Percentiles rank a stretch among this genome's conserved stretches.
phyloP scores from a whole-genome alignment of 1,140 invertebrate species.

The Episyrphus balteatus region DNA sequence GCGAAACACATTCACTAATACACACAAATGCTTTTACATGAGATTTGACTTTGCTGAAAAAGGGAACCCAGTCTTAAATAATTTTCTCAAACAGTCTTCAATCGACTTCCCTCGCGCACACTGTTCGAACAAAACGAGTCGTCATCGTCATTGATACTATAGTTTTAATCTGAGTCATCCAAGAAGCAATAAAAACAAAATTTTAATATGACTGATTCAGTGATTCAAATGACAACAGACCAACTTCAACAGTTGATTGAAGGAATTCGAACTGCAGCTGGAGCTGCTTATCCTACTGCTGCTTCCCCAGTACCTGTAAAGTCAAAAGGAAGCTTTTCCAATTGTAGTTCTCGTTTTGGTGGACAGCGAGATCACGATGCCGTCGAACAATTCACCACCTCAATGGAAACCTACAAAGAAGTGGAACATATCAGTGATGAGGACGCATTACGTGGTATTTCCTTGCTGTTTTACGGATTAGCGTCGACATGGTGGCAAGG shows the following conservation, averaged over 20 bases:
- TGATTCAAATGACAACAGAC: conserved; percentile 24
- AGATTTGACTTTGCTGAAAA: no score
- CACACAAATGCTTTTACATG: no score
- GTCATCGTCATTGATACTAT: no score
- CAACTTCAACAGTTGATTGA: conserved; percentile 22
- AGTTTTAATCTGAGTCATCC: no score
- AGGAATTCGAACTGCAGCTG: conserved; percentile 18
- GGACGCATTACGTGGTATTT: conserved; percentile 34
- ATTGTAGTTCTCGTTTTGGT: conserved; percentile 18
- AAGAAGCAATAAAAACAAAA: no score
- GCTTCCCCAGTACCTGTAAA: conserved; percentile 2
- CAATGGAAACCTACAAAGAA: conserved; percentile 24
- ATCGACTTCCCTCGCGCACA: no score
- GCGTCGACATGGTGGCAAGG: conserved; percentile 40
- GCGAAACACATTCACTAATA: no score
- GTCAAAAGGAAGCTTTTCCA: conserved; percentile 24
- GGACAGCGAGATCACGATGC: conserved; percentile 23
- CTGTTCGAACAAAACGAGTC: no score
- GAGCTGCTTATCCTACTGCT: conserved; percentile 11
- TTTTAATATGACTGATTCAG: no score
- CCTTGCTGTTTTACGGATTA: conserved; percentile 31
- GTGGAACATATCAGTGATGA: conserved; percentile 30
- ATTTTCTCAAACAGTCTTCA: no score
- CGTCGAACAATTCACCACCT: conserved; percentile 30
- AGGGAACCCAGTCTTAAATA: no score